These are phyloP conservation scores for Phylloscopus trochiloides DNA, from an alignment of 2,113 vertebrate species.

Conservation along the genomic window DNA sequence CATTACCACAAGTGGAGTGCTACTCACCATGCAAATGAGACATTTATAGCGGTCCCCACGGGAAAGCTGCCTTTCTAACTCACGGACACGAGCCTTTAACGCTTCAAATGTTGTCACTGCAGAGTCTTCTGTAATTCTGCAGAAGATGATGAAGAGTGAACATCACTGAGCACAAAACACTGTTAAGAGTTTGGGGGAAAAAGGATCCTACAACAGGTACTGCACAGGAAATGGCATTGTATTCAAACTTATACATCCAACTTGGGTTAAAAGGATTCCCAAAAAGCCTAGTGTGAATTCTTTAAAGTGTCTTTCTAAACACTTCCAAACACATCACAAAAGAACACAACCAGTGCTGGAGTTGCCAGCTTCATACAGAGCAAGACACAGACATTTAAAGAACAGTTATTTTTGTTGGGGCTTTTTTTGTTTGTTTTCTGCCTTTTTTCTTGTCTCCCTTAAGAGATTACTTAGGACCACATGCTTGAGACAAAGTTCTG, in stretches of 20 bases:
- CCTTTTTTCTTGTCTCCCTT: not conserved
- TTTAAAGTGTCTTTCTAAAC: not conserved
- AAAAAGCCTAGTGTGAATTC: not conserved
- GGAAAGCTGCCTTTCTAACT: constrained; percentile 97
- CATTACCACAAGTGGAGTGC: constrained; percentile 57
- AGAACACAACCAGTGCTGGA: not conserved
- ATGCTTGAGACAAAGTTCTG: not conserved
- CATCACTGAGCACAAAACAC: not conserved
- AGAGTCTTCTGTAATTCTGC: constrained; percentile 96
- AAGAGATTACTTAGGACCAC: not conserved
- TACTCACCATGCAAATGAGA: constrained; percentile 99
- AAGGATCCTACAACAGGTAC: not conserved
- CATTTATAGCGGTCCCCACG: constrained; percentile 99
- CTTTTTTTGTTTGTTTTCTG: not conserved
- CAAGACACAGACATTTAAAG: not conserved
- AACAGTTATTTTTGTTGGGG: not conserved
- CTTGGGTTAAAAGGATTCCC: not conserved
- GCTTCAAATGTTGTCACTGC: constrained; percentile 97
- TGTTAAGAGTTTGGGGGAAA: not conserved
- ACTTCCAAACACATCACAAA: not conserved
- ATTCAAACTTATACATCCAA: not conserved
- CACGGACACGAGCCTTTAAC: constrained; percentile 97
- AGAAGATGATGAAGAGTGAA: constrained; percentile 36
- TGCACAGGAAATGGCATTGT: accelerated
- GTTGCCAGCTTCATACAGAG: not conserved